Base-by-base conservation (phyloP, 1,140 invertebrate genomes). In the Pantala flavescens region DNA sequence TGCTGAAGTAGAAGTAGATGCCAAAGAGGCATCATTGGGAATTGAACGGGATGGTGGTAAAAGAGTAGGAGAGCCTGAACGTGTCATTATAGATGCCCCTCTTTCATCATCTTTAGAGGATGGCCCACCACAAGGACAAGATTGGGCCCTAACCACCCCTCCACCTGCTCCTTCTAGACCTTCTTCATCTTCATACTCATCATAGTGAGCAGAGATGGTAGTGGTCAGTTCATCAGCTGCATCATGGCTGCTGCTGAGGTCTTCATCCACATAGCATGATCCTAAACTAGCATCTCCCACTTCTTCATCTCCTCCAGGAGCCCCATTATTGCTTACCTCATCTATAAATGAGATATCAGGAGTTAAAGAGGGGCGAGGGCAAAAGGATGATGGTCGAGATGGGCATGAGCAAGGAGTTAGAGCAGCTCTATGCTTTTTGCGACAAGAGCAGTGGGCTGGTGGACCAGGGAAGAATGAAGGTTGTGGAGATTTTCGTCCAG, bases 261-360 rank as follows among this genome's bases (percentile, higher is more conserved):
- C 49, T 1, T 21, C 49, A 7, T 63, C n/a, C 16, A 21, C 49
- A 63, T 19, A 21, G 12, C 49, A 63, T 63, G 49, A 21, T 19
- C 49, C 49, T 5, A 19, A 21, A 21, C n/a, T 21, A 7, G n/a
- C 49, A 63, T 21, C 49, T 21, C n/a, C n/a, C 5, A 19, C 49
- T 21, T 63, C 49, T 21, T 19, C 49, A 7, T 21, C 49, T 7
- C 12, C 49, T 19, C 12, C 49, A 63, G 3, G 3, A 36, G 74
- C 70, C 23, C 73, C 73, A 43, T 63, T 74, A 10, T 70, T 74
- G 75, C 75, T 76, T n/a, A 55, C 73, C 28, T 79, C 80, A 36
- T 81, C 80, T 23, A 81, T 81, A 73, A 79, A 81, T 21, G 74
- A 79, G 63, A 76, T 78, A 71, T 76, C 77, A 23, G 77, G 74